A percentile compares a stretch with the other conserved stretches of the same genome.
These are phyloP conservation scores for Coecobrya sp. DNA, from an alignment of 2,888 invertebrate genomes.

Conservation along the genomic window DNA sequence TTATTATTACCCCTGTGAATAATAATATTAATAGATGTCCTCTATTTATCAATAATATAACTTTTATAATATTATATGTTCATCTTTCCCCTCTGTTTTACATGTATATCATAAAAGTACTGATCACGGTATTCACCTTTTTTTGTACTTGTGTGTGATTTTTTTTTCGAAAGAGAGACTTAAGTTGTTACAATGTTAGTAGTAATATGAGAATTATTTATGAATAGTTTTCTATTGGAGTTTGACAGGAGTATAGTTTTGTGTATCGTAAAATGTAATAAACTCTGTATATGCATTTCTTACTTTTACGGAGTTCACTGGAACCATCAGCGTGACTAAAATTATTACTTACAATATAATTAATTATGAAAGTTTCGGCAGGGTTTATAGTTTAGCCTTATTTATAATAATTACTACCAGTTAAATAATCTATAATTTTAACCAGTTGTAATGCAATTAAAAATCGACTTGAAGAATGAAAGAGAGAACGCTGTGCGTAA, in stretches of 20 bases:
- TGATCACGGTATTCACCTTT: slow-evolving; percentile 81
- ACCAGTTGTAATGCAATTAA: background rate
- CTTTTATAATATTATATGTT: slow-evolving; percentile 27
- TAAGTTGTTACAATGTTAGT: slow-evolving; percentile 5
- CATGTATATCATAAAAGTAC: slow-evolving; percentile 75
- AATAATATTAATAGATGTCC: background rate
- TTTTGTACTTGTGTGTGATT: slow-evolving; percentile 81
- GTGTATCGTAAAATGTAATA: background rate
- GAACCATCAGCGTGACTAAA: background rate
- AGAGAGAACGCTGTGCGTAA: background rate
- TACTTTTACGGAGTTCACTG: background rate
- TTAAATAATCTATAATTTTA: too few species aligned
- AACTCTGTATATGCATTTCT: background rate
- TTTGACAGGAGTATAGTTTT: slow-evolving; percentile 18
- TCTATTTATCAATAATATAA: slow-evolving; percentile 22
- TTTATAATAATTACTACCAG: too few species aligned
- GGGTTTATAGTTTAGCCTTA: too few species aligned
- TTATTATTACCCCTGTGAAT: background rate
- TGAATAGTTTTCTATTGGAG: background rate
- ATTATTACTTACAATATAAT: background rate
- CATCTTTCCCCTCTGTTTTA: slow-evolving; percentile 5
- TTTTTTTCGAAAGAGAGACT: slow-evolving; percentile 79
- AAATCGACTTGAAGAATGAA: background rate
- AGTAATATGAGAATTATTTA: slow-evolving; percentile 1
- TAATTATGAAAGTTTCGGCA: background rate